Conservation (phyloP, 2,113 vertebrate genomes). For the Typhlomys cinereus region DNA sequence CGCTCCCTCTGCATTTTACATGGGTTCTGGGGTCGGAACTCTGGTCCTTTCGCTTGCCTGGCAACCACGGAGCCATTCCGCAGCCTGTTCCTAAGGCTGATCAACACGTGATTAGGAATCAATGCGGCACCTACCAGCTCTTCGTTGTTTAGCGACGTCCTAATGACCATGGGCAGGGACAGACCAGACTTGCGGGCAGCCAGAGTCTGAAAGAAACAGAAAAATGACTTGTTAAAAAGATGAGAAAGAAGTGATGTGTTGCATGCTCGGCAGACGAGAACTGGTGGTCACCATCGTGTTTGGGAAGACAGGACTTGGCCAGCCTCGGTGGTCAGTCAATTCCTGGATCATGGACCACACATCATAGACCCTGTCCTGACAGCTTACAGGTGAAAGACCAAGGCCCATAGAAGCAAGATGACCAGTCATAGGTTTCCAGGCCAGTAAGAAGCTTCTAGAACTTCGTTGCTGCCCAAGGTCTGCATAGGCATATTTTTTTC, state of each 20-base stretch:
- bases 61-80: too few relatives aligned
- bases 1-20: too few relatives aligned
- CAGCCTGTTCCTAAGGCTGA: too few relatives aligned
- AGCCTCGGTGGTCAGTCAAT: neutral
- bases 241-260: neutral
- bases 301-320: slow-evolving; percentile 8
- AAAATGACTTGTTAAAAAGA: neutral
- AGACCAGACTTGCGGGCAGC: slow-evolving; percentile 98
- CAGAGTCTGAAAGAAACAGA: slow-evolving; percentile 88
- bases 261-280: neutral
- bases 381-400: neutral
- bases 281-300: neutral
- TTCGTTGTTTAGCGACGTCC: slow-evolving; percentile 95
- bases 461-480: neutral
- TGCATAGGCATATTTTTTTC: neutral
- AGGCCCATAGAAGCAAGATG: neutral
- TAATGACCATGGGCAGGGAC: slow-evolving; percentile 95
- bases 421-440: neutral
- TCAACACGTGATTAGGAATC: neutral
- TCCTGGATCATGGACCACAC: neutral
- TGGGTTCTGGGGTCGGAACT: too few relatives aligned
- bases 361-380: neutral
- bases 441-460: neutral
- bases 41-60: too few relatives aligned
- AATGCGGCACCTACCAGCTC: slow-evolving; percentile 92